Percentiles rank a stretch among this genome's conserved stretches.
These are phyloP conservation scores for Muricea muricata DNA, from an alignment of 92 coral and sea anemone genomes.

Conservation along the genomic window DNA sequence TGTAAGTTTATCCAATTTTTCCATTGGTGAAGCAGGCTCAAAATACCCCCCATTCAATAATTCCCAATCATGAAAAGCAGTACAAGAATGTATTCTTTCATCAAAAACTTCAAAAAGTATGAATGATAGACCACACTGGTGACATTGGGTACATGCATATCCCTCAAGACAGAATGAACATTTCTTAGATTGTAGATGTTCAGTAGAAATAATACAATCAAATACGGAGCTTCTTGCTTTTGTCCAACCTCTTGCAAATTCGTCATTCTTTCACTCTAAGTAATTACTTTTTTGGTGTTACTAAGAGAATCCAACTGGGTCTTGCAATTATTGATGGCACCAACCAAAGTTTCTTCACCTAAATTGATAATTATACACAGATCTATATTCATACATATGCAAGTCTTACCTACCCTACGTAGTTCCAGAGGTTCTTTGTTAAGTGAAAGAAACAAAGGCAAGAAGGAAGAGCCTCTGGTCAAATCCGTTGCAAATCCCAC, in stretches of 20 bases:
- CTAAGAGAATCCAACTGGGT: background rate
- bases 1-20: background rate
- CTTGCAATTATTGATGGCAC: background rate
- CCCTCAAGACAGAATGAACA: background rate
- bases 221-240: background rate
- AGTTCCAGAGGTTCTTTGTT: too few species aligned
- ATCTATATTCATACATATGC: too few species aligned
- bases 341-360: background rate
- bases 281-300: background rate
- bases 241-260: too few species aligned
- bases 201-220: background rate
- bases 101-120: background rate
- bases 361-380: too few species aligned
- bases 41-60: background rate
- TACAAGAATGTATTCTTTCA: background rate
- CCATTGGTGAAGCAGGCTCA: background rate
- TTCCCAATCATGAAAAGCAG: constrained; percentile 21
- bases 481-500: too few species aligned
- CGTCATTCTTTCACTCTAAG: background rate
- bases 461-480: too few species aligned
- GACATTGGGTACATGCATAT: background rate
- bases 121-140: background rate
- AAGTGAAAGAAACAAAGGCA: too few species aligned
- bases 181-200: background rate
- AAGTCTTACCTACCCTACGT: too few species aligned